phyloP scores from a whole-genome alignment of 2,888 invertebrate species.

The Melinopterus prodromus region DNA sequence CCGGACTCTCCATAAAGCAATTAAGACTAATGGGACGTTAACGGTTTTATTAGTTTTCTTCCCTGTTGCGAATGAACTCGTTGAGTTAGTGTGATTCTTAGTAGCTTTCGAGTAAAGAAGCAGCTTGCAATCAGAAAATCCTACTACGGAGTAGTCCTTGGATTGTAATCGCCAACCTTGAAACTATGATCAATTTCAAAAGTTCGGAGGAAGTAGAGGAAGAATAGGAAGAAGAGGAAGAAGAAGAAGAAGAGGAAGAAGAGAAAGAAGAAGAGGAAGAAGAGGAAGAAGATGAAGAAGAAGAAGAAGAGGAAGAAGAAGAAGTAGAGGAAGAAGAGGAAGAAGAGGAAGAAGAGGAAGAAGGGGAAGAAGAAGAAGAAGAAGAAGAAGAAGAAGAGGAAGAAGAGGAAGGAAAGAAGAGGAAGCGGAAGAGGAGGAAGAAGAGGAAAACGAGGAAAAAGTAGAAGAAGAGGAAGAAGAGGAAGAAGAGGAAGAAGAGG shows the following conservation, averaged over 20 bases:
- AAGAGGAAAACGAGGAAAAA: background rate
- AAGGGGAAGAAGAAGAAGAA: background rate
- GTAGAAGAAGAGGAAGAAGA: background rate
- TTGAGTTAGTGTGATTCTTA: background rate
- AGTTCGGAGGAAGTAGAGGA: too few relatives aligned
- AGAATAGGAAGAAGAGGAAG: background rate
- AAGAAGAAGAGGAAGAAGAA: background rate
- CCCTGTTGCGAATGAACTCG: background rate
- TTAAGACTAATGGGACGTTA: background rate
- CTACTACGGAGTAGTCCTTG: too few relatives aligned
- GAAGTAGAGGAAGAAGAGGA: slow-evolving; percentile 6
- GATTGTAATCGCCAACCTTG: too few relatives aligned
- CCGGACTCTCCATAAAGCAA: background rate
- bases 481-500: background rate
- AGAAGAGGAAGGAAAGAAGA: too few relatives aligned
- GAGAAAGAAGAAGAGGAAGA: slow-evolving; percentile 11
- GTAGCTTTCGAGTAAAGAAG: too few relatives aligned
- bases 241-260: background rate
- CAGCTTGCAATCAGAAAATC: too few relatives aligned
- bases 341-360: slow-evolving; percentile 4
- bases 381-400: slow-evolving; percentile 5
- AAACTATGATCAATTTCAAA: too few relatives aligned
- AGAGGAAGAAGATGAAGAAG: background rate
- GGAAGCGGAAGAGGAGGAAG: background rate
- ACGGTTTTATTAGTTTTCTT: background rate